Percentiles rank a stretch among this genome's conserved stretches.
Evolutionary conservation across 1,140 invertebrate species (phyloP).

Genomic region (Drosophila mayri): DNA sequence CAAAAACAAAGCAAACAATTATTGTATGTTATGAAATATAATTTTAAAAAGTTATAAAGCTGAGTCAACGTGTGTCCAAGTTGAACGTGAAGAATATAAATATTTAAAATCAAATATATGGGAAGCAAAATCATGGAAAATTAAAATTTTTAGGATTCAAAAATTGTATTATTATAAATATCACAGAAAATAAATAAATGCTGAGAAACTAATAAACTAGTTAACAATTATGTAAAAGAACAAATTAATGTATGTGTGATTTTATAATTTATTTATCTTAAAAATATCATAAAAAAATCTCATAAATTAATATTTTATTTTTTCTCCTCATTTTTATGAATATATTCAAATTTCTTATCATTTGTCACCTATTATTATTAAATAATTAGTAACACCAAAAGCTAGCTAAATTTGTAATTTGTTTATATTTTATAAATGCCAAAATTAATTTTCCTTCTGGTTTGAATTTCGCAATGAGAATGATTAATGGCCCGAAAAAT

Average conservation of each 20-base stretch:
- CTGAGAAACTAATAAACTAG: background rate
- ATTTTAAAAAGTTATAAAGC: background rate
- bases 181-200: no score
- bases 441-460: slow-evolving; percentile 13
- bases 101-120: no score
- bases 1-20: no score
- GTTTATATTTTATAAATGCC: slow-evolving; percentile 22
- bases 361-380: background rate
- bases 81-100: background rate
- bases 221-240: background rate
- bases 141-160: no score
- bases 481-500: slow-evolving; percentile 59
- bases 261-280: background rate
- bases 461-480: slow-evolving; percentile 65
- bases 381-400: background rate
- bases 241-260: background rate
- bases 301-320: no score
- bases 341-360: background rate
- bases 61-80: background rate
- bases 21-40: no score
- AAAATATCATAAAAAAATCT: background rate
- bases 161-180: no score
- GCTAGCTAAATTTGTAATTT: background rate
- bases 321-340: background rate
- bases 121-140: no score